Base-by-base conservation (phyloP, 2,113 vertebrate species). In the Pangasianodon hypophthalmus region DNA sequence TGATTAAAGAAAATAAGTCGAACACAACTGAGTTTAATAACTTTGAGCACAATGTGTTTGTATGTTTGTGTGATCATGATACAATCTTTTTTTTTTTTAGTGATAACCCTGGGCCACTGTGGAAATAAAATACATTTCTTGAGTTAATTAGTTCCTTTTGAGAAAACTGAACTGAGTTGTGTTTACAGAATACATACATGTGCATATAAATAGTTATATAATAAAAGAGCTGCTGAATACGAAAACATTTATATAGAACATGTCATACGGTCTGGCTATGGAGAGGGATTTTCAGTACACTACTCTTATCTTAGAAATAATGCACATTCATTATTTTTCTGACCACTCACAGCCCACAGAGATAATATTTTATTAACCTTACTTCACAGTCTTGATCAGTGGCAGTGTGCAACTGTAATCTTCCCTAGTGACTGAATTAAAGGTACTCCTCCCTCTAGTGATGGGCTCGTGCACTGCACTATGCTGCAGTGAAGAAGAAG, bases 381-480 rank as follows among this genome's bases (percentile, higher is more conserved):
- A 46, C 24, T 79, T 79, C 75, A 79, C 24, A 13, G 48, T 41
- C 67, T 21, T 87, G 56, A 48, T 80, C 58, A 64, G 24, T 80
- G 73, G 24, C 21, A 37, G 44, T 67, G 48, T 81, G 56, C 9
- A 46, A 29, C 37, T 69, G 29, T 29, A 80, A 80, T 82, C 41
- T 81, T 67, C 46, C 60, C 29, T 67, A 13, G 29, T 44, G n/a
- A 32, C 44, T 48, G 37, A 64, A 73, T 52, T 41, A 54, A 37
- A 62, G 16, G 4, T 37, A 11, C 54, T 44, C 62, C 87, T 44
- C 62, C 87, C 62, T 84, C 87, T 88, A 73, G 50, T 88, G 80
- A 44, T 29, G 32, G 54, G n/a, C 21, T 21, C 1, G 4, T 84
- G 80, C 32, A 84, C 32, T 32, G 71, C 79, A 88, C 8, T 80